phyloP scores from a whole-genome alignment of 2,888 invertebrate species.

The Ornithoptera priamus region DNA sequence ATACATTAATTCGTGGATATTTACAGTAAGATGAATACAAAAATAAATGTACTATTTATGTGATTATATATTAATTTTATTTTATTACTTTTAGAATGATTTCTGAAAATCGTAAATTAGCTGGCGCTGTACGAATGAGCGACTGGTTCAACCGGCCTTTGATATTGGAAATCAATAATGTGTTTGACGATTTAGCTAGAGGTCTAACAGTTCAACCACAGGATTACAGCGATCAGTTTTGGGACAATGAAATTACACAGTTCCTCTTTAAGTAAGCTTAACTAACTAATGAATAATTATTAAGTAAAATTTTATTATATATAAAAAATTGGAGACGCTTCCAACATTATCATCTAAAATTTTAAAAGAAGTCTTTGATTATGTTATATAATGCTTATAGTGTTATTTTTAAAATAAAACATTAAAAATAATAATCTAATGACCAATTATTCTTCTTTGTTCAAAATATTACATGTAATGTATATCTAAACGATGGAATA shows the following conservation, averaged over 20 bases:
- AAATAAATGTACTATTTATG: no score
- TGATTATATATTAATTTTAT: no score
- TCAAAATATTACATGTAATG: no score
- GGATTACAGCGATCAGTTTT: constrained; percentile 87
- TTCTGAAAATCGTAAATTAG: constrained; percentile 76
- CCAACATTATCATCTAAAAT: no score
- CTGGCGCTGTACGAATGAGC: constrained; percentile 82
- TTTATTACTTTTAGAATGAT: constrained; percentile 70
- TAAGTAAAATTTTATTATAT: no score
- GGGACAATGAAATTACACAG: constrained; percentile 85
- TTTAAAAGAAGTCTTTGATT: no score
- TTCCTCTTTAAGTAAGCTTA: constrained; percentile 65
- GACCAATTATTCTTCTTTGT: no score
- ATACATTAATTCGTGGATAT: constrained; percentile 84
- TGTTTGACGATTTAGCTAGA: constrained; percentile 86
- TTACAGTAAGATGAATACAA: constrained; percentile 76
- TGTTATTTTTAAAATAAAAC: no score
- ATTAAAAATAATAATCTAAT: no score
- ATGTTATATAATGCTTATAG: no score
- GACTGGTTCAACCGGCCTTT: constrained; percentile 86
- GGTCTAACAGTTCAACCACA: constrained; percentile 89
- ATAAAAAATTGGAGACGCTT: no score
- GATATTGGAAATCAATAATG: constrained; percentile 82
- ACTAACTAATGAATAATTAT: background rate
- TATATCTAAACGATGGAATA: no score